phyloP scores from a whole-genome alignment of 2,888 invertebrate genomes.

The Drosophila lutescens region DNA sequence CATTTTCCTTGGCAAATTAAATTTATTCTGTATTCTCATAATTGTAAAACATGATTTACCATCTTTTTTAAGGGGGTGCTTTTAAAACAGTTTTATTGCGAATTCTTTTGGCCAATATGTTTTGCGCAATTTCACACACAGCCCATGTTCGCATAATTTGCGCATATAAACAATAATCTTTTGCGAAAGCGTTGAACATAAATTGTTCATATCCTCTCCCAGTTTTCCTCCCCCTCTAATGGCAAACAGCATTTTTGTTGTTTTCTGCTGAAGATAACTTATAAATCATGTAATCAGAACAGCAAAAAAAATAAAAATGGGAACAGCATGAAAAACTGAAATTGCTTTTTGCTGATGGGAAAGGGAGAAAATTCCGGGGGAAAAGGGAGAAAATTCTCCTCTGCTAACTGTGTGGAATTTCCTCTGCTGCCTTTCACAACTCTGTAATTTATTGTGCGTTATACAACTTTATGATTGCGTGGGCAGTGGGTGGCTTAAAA shows the following conservation, averaged over 20 bases:
- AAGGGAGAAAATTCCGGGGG: background rate
- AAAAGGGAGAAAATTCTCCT: conserved; percentile 5
- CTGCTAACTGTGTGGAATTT: conserved; percentile 64
- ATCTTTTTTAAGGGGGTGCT: conserved; percentile 18
- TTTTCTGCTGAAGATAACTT: conserved; percentile 73
- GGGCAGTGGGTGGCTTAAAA: conserved; percentile 23
- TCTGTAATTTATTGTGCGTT: conserved; percentile 76
- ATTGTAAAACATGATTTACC: conserved; percentile 75
- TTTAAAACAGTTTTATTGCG: conserved; percentile 46
- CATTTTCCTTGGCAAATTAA: conserved; percentile 42
- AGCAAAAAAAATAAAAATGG: conserved; percentile 36
- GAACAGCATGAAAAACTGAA: conserved; percentile 73
- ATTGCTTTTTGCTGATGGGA: conserved; percentile 62
- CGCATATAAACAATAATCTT: conserved; percentile 76
- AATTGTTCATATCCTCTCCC: conserved; percentile 62
- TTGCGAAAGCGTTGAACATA: conserved; percentile 66
- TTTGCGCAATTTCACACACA: conserved; percentile 41
- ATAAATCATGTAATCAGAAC: conserved; percentile 78
- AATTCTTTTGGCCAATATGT: conserved; percentile 64
- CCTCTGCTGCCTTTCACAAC: conserved; percentile 31
- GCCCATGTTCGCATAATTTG: conserved; percentile 61
- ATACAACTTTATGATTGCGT: conserved; percentile 73
- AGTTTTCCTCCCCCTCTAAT: conserved; percentile 35
- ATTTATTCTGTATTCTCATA: conserved; percentile 49
- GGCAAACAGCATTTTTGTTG: conserved; percentile 56